phyloP scores from a whole-genome alignment of 2,797 vertebrate genomes.

The Rhynchotus rufescens region DNA sequence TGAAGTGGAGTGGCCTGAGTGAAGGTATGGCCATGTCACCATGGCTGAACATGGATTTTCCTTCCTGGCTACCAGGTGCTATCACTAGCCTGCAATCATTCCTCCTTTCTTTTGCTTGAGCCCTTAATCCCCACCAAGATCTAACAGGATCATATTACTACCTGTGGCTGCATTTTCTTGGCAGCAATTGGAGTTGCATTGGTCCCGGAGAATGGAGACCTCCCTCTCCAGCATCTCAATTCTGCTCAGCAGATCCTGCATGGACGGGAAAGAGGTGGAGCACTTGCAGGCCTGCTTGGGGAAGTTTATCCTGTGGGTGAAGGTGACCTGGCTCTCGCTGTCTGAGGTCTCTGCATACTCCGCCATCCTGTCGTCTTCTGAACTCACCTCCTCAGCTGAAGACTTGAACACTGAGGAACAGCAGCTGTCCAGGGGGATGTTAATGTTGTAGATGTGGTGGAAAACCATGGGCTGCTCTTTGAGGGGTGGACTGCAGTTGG shows the following conservation, averaged over 20 bases:
- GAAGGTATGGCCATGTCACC: not conserved
- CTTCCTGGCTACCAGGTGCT: not conserved
- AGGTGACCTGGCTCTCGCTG: slow-evolving; percentile 93
- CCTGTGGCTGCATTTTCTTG: slow-evolving; percentile 91
- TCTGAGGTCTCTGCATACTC: slow-evolving; percentile 91
- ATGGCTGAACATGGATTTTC: not conserved
- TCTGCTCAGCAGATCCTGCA: slow-evolving; percentile 92
- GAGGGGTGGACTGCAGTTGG: slow-evolving; percentile 82
- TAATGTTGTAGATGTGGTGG: slow-evolving; percentile 97
- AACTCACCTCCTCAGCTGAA: slow-evolving; percentile 74
- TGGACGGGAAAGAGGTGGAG: slow-evolving; percentile 78
- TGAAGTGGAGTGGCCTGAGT: not conserved
- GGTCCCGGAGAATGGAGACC: slow-evolving; percentile 90
- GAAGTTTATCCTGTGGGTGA: slow-evolving; percentile 97
- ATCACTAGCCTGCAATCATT: not conserved
- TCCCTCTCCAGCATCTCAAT: slow-evolving; percentile 97
- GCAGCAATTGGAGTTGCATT: slow-evolving; percentile 91
- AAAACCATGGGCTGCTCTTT: slow-evolving; percentile 91
- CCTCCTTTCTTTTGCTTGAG: not conserved
- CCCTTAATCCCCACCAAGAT: slow-evolving; percentile 56
- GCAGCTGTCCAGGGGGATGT: slow-evolving; percentile 91
- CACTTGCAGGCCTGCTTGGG: slow-evolving; percentile 93
- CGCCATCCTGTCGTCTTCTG: slow-evolving; percentile 73
- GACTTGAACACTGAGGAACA: slow-evolving; percentile 88
- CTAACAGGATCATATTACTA: slow-evolving; percentile 72